Evolutionary conservation across 2,113 vertebrate species (phyloP).

Genomic region (Barbus barbus): DNA sequence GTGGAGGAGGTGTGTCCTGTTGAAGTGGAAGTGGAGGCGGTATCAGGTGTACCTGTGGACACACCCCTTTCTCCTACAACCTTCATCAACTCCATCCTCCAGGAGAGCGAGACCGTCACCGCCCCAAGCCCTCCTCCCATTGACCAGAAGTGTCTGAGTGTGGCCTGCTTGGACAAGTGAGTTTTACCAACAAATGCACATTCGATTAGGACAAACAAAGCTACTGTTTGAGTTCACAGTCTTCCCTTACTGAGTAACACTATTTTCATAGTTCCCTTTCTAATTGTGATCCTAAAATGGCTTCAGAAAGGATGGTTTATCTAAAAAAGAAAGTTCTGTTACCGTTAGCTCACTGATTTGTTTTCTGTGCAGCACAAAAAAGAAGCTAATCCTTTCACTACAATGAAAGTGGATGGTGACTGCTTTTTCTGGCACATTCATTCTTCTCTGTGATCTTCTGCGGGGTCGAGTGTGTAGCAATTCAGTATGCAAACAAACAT

Average conservation of each 20-base stretch:
- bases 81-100: constrained; percentile 94
- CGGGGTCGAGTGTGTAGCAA: neutral
- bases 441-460: neutral
- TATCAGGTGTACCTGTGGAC: constrained; percentile 60
- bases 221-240: neutral
- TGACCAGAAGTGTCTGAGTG: constrained; percentile 85
- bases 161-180: constrained; percentile 92
- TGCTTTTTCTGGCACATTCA: neutral
- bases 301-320: neutral
- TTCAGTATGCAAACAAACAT: too few relatives aligned
- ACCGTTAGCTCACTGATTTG: neutral
- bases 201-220: neutral
- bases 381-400: neutral
- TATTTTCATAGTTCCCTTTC: neutral
- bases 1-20: constrained; percentile 70
- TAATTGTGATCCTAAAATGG: neutral
- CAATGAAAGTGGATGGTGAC: neutral
- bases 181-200: constrained; percentile 40
- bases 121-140: constrained; percentile 46
- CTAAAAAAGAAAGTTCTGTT: neutral
- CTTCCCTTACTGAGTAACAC: neutral
- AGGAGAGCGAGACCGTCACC: constrained; percentile 73
- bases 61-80: constrained; percentile 85
- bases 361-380: neutral
- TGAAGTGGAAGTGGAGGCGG: constrained; percentile 58